Conservation (phyloP, 2,113 vertebrate species). For the Excalfactoria chinensis region DNA sequence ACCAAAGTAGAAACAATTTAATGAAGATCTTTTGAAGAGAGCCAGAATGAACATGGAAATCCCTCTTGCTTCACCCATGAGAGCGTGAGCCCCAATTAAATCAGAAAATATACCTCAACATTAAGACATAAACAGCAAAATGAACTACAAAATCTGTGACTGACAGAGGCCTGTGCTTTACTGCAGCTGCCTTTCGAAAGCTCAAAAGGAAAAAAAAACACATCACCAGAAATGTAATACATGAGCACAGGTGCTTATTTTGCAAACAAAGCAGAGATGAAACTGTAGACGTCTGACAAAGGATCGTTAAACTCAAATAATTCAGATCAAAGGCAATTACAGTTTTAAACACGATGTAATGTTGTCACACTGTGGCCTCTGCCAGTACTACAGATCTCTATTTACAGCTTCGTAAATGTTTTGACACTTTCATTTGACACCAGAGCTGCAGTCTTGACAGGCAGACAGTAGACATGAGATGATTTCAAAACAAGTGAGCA, state of each 20-base stretch:
- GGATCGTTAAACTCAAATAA: constrained; percentile 33
- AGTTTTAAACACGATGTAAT: background rate
- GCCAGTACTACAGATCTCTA: background rate
- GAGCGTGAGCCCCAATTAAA: background rate
- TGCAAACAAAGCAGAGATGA: constrained; percentile 23
- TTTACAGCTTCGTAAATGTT: background rate
- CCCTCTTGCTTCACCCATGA: background rate
- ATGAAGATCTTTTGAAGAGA: background rate
- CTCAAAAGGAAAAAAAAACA: background rate
- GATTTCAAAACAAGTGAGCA: background rate
- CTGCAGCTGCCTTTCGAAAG: background rate
- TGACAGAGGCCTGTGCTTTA: background rate
- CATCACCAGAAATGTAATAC: background rate
- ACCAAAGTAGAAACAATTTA: background rate
- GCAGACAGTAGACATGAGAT: background rate
- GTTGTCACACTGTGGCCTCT: constrained; percentile 14
- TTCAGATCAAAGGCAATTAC: constrained; percentile 56
- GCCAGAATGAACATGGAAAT: background rate
- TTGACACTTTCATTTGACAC: fast-evolving
- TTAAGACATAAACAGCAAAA: background rate
- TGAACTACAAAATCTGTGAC: background rate
- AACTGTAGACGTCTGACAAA: background rate
- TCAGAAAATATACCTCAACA: background rate
- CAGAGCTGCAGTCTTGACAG: background rate
- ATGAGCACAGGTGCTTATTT: constrained; percentile 12